These are phyloP conservation scores for Bilobella aurantiaca DNA, from an alignment of 1,140 invertebrate species.

Conservation along the genomic window DNA sequence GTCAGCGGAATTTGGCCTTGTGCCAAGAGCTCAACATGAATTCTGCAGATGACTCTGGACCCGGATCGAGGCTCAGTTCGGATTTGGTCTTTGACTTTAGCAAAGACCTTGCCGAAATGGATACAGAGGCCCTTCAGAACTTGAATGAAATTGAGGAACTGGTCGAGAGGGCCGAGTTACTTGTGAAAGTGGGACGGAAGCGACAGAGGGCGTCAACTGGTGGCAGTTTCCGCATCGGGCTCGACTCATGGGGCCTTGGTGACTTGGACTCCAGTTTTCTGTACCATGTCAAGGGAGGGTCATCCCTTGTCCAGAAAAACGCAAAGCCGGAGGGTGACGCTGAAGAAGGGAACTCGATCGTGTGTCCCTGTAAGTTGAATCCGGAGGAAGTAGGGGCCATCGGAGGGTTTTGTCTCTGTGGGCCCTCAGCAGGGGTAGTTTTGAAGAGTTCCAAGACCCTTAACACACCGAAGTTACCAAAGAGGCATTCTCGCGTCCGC, in stretches of 20 bases:
- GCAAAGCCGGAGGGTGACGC: background rate
- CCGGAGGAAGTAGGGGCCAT: background rate
- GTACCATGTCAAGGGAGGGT: background rate
- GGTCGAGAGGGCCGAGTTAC: constrained; percentile 29
- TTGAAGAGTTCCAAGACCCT: background rate
- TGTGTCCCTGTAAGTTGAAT: background rate
- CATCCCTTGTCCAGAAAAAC: background rate
- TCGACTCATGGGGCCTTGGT: background rate
- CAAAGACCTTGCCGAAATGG: background rate
- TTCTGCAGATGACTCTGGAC: constrained; percentile 25
- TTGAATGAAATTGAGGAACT: constrained; percentile 31
- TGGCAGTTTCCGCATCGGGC: background rate
- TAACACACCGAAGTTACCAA: background rate
- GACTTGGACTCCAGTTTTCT: background rate
- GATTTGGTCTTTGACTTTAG: background rate
- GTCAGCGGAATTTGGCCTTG: constrained; percentile 25
- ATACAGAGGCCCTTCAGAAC: constrained; percentile 4
- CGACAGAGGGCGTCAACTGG: background rate
- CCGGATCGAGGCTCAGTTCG: constrained; percentile 15
- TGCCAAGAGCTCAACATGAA: constrained; percentile 25
- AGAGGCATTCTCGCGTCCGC: constrained; percentile 26
- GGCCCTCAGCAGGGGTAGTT: background rate
- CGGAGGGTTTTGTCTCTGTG: background rate
- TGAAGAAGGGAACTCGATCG: background rate
- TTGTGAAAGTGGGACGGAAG: constrained; percentile 21